Percentiles rank a stretch among this genome's conserved stretches.
Conservation (phyloP, 2,113 vertebrate genomes). For the Poicephalus meyeri region DNA sequence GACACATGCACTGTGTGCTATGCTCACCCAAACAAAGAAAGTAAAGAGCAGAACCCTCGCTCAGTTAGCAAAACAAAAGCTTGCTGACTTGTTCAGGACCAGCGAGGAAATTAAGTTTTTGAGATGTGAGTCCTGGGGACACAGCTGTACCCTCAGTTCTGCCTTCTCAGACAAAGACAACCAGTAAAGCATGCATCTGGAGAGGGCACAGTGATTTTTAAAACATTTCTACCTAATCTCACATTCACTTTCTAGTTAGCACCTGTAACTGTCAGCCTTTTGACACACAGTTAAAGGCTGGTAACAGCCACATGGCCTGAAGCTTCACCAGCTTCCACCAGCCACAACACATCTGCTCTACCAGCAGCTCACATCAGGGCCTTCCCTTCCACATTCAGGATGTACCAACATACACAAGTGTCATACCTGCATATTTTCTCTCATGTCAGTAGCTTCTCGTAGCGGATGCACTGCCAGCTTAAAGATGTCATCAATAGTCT, state of each 20-base stretch:
- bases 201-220: neutral
- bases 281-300: neutral
- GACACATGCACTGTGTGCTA: neutral
- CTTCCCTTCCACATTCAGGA: neutral
- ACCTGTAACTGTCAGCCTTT: neutral
- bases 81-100: neutral
- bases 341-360: neutral
- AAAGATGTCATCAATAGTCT: constrained; percentile 90
- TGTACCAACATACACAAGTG: neutral
- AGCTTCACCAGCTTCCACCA: neutral
- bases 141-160: neutral
- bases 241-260: neutral
- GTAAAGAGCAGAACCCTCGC: neutral
- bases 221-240: neutral
- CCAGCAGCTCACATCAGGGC: neutral
- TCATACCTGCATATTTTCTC: constrained; percentile 92
- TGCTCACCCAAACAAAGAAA: neutral
- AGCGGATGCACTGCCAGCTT: constrained; percentile 84
- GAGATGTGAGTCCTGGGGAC: neutral
- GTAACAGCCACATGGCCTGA: neutral
- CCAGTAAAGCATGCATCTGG: neutral
- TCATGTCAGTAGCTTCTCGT: constrained; percentile 90
- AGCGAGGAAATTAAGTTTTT: neutral
- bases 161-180: neutral
- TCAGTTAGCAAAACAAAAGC: neutral